Evolutionary conservation across 2,113 vertebrate species (phyloP).

Genomic region (Pardalotus punctatus): DNA sequence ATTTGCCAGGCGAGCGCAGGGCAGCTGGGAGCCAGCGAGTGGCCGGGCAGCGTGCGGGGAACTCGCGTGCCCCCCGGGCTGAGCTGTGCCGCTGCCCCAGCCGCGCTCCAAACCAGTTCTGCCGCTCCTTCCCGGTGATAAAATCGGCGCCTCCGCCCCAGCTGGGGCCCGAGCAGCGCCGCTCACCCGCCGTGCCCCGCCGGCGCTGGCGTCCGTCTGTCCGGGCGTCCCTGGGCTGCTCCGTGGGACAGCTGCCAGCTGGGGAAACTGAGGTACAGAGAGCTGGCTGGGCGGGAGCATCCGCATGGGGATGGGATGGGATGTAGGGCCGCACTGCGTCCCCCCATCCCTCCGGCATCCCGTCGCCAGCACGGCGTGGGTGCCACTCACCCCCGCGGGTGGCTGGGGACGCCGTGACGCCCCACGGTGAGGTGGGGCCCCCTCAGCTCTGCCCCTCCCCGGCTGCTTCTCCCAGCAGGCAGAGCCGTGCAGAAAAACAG

Average conservation of each 20-base stretch:
- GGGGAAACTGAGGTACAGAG: constrained; percentile 37
- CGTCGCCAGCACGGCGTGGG: rapidly evolving
- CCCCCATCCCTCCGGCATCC: neutral
- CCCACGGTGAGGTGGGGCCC: neutral
- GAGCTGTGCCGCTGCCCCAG: neutral
- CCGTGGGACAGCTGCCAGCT: neutral
- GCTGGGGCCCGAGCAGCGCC: neutral
- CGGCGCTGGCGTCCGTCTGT: constrained; percentile 8
- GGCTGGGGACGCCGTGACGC: neutral
- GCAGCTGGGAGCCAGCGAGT: neutral
- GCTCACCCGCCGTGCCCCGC: neutral
- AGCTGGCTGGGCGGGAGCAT: neutral
- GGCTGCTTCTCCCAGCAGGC: neutral
- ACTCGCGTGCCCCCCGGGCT: neutral
- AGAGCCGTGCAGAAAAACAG: constrained; percentile 12
- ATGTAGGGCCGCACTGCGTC: rapidly evolving
- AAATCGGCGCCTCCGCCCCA: neutral
- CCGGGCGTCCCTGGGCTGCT: neutral
- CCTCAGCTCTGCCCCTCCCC: neutral
- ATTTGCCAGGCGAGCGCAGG: neutral
- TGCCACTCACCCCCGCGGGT: neutral
- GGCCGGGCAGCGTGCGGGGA: neutral
- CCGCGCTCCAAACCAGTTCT: neutral
- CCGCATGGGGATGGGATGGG: neutral
- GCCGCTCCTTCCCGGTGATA: neutral